These are phyloP conservation scores for Diglossa brunneiventris DNA, from an alignment of 2,113 vertebrate genomes.

Conservation along the genomic window DNA sequence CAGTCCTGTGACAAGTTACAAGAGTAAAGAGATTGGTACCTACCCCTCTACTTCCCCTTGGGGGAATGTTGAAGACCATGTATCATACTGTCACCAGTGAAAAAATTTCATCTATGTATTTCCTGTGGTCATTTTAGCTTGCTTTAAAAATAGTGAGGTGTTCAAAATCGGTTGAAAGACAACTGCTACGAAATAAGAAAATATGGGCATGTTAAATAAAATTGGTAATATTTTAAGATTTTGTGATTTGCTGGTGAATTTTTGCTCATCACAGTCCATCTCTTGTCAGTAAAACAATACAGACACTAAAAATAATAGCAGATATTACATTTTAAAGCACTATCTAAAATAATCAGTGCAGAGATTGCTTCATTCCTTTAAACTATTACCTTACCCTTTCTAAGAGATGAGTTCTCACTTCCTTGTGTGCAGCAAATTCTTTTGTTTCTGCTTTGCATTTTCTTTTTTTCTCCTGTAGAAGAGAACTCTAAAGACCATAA, in stretches of 20 bases:
- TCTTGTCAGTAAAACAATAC: background rate
- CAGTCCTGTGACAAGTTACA: background rate
- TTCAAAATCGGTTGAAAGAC: background rate
- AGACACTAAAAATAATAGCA: background rate
- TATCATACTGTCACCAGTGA: background rate
- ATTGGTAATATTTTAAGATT: background rate
- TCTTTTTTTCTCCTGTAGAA: background rate
- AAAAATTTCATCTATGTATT: background rate
- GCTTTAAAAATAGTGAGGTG: background rate
- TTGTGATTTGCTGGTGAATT: background rate
- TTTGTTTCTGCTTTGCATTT: background rate
- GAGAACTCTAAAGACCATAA: background rate
- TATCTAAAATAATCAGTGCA: background rate
- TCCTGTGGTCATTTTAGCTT: background rate
- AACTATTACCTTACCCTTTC: background rate
- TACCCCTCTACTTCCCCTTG: background rate
- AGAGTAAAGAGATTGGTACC: background rate
- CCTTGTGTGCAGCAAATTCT: background rate
- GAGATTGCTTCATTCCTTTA: background rate
- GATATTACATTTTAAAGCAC: background rate
- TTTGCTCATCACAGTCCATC: background rate
- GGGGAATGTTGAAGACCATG: rapidly evolving
- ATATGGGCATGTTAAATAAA: background rate
- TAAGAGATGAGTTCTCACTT: background rate
- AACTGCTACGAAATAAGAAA: background rate